Evolutionary conservation across 2,797 vertebrate species (phyloP), one percentile per base, ranked within the genome.

Genomic region (Gallirallus australis): DNA sequence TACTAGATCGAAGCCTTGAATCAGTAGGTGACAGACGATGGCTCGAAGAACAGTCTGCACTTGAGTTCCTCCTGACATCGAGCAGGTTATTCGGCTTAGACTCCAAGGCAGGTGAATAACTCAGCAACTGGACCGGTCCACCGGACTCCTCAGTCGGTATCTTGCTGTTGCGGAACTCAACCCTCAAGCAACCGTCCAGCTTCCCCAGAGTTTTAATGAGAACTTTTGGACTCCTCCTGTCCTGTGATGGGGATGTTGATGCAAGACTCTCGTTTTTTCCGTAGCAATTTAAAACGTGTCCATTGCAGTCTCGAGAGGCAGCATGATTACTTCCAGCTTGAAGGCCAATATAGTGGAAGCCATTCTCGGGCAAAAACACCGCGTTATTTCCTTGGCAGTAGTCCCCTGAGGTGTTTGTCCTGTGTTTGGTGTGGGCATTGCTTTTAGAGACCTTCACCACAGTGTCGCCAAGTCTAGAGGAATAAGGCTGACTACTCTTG

Each of bases 51-150:
- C 97, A 97, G 12, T 94, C 97, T 12, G 98, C 68, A 7, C 95
- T 90, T 70, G 97, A 98, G 35, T 96, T 96, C 79, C 98, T 98
- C 96, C 98, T 92, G 95, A 97, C 80, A 2, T 96, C 97, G 1
- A 95, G 96, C 37, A 98, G 95, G 9, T 91, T 89, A 66, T 97
- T 97, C 4, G 98, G 95, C 81, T 97, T 98, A 24, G 98, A 97
- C 59, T 98, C 98, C 94, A 98, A 84, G 33, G 98, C 98, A 31
- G 99, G 99, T 0, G 99, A 99, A 94, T 99, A 99, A 84, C 99
- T 99, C 61, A 99, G 98, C 82, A 99, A 98, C 86, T 99, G 99
- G n/a, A 99, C 99, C 0, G 99, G 99, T 28, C 98, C 99, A 7
- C 97, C 95, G 15, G 98, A 97, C 50, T 98, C 98, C 21, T 98